Conservation (phyloP, 2,888 invertebrate genomes). For the Melieria picta region DNA sequence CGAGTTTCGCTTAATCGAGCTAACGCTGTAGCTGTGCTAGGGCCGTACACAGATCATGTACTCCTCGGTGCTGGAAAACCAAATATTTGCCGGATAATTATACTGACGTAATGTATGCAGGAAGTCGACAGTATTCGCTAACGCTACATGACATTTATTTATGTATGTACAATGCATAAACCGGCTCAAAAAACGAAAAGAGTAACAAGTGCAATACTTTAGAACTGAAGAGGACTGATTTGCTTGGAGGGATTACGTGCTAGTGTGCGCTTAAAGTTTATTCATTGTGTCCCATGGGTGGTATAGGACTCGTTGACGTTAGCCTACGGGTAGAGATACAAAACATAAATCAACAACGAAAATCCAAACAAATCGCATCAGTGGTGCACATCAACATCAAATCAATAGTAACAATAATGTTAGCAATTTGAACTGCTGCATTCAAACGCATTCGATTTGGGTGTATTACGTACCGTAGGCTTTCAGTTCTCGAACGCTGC, state of each 20-base stretch:
- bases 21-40: conserved; percentile 50
- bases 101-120: no score
- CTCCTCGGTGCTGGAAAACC: conserved; percentile 60
- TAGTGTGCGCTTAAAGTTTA: conserved; percentile 40
- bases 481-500: conserved; percentile 81
- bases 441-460: background rate
- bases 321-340: conserved; percentile 53
- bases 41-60: conserved; percentile 60
- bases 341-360: conserved; percentile 35
- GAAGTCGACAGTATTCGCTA: no score
- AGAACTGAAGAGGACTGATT: background rate
- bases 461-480: conserved; percentile 75
- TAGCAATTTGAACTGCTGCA: background rate
- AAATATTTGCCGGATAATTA: no score
- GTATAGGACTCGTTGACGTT: conserved; percentile 61
- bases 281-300: conserved; percentile 56
- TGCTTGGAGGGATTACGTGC: background rate
- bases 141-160: no score
- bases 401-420: conserved; percentile 2
- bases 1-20: conserved; percentile 46
- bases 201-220: background rate
- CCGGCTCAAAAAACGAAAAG: background rate
- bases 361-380: background rate
- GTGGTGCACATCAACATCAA: background rate
- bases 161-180: background rate